Evolutionary conservation across 2,888 invertebrate genomes (phyloP).

Genomic region (Ennomos fuscantarius): DNA sequence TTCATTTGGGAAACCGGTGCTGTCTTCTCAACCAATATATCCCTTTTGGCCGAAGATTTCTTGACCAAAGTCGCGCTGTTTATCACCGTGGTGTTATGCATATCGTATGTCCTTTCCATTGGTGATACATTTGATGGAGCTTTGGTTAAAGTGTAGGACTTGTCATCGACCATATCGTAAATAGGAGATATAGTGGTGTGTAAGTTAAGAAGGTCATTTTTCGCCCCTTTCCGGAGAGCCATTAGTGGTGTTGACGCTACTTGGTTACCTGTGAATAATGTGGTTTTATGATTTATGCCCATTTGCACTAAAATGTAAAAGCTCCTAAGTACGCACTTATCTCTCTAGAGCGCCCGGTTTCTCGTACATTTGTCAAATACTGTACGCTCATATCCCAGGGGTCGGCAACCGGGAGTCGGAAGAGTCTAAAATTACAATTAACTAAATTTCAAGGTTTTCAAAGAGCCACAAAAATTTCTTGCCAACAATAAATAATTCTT

Average conservation of each 20-base stretch:
- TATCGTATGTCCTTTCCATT: conserved; percentile 59
- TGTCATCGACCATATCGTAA: conserved; percentile 67
- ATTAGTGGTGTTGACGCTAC: conserved; percentile 75
- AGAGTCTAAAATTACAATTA: too few relatives aligned
- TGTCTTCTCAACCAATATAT: conserved; percentile 59
- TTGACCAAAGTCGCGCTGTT: conserved; percentile 70
- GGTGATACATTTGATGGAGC: conserved; percentile 39
- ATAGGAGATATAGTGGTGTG: conserved; percentile 78
- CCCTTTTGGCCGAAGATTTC: conserved; percentile 62
- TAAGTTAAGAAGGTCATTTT: conserved; percentile 62
- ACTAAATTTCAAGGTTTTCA: too few relatives aligned
- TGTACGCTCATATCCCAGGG: too few relatives aligned
- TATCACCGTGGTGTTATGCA: conserved; percentile 62
- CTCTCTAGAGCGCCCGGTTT: too few relatives aligned
- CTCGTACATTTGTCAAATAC: too few relatives aligned
- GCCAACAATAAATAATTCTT: too few relatives aligned
- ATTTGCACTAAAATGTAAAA: too few relatives aligned
- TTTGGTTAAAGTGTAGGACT: conserved; percentile 65
- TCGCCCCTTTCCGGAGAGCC: conserved; percentile 53
- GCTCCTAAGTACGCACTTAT: too few relatives aligned
- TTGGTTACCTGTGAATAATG: conserved; percentile 57
- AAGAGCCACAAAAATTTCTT: too few relatives aligned
- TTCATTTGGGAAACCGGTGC: conserved; percentile 46
- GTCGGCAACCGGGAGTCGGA: too few relatives aligned
- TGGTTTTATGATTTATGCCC: background rate